phyloP scores from a whole-genome alignment of 23 tunicate species.

The Botrylloides violaceus region DNA sequence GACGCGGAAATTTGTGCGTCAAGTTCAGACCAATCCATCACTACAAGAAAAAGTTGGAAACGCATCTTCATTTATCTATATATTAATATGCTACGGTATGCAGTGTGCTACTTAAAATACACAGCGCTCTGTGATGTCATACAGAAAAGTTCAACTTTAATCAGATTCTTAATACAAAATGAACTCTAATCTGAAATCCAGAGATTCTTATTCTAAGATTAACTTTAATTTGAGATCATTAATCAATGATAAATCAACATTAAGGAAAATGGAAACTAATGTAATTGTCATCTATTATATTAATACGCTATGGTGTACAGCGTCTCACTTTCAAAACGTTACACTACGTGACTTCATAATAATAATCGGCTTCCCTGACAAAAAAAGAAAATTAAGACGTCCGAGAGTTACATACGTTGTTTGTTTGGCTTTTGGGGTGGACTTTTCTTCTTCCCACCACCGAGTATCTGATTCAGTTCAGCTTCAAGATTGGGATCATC shows the following conservation, averaged over 20 bases:
- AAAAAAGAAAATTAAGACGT: background rate
- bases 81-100: background rate
- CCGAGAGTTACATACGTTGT: constrained; percentile 24
- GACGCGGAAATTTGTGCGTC: constrained; percentile 77
- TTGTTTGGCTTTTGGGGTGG: constrained; percentile 8
- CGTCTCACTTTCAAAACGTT: too few relatives aligned
- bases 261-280: background rate
- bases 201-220: too few relatives aligned
- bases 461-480: constrained; percentile 59
- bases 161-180: too few relatives aligned
- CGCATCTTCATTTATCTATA: background rate
- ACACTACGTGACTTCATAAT: background rate
- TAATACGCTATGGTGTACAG: background rate
- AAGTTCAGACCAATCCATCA: constrained; percentile 74
- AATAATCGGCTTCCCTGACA: background rate
- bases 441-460: constrained; percentile 26
- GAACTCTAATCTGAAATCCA: too few relatives aligned
- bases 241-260: too few relatives aligned
- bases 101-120: background rate
- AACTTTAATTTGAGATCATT: too few relatives aligned
- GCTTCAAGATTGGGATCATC: constrained; percentile 69
- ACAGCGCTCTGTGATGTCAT: too few relatives aligned
- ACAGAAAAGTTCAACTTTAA: too few relatives aligned
- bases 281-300: background rate
- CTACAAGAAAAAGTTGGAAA: constrained; percentile 27